These are phyloP conservation scores for Sterna hirundo DNA, from an alignment of 2,113 vertebrate species.

Conservation along the genomic window DNA sequence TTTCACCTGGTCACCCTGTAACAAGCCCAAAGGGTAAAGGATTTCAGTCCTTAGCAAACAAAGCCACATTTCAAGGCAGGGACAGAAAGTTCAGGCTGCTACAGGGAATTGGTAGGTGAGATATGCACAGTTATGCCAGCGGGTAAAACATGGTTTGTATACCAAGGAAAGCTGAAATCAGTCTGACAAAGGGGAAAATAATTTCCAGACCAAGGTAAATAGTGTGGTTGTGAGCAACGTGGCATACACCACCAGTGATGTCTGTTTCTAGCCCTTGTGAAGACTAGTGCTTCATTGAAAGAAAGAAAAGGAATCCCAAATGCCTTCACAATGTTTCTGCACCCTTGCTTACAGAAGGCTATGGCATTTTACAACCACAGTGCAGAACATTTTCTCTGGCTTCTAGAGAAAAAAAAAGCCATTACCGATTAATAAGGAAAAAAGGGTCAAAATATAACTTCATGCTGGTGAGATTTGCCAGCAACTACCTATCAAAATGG, in stretches of 20 bases:
- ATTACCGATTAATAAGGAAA: accelerated
- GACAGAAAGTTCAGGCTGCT: background rate
- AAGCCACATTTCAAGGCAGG: background rate
- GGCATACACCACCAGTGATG: too few relatives aligned
- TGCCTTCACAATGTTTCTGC: background rate
- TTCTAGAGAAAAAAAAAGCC: background rate
- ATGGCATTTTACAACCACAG: accelerated
- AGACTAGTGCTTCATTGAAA: background rate
- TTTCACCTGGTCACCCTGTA: background rate
- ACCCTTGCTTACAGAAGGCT: background rate
- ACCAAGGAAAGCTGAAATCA: background rate
- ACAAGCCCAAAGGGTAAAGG: background rate
- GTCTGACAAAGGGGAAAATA: background rate
- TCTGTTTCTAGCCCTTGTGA: background rate
- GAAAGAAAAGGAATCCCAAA: background rate
- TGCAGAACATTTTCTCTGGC: background rate
- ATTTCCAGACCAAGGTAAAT: background rate
- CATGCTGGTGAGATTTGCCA: background rate
- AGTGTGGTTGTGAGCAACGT: background rate
- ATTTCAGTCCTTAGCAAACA: background rate
- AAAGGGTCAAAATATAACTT: background rate
- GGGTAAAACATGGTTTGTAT: background rate
- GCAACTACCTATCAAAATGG: background rate
- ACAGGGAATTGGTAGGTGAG: accelerated
- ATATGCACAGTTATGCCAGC: background rate